These are phyloP conservation scores for Clarias batrachus DNA, from an alignment of 2,113 vertebrate species.

Conservation along the genomic window DNA sequence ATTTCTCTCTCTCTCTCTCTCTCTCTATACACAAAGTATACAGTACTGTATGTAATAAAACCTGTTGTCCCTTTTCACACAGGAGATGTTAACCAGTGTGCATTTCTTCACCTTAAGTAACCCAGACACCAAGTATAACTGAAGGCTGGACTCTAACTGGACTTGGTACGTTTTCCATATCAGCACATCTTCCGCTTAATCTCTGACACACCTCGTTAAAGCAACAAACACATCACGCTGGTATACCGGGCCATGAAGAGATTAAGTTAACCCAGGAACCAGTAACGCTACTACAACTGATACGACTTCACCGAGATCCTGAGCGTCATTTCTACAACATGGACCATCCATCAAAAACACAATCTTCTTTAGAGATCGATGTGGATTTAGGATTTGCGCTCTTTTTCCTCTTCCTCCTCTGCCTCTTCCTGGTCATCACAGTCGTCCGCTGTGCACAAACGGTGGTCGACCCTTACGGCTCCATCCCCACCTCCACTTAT, in stretches of 20 bases:
- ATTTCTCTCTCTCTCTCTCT: too few relatives aligned
- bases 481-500: slow-evolving; percentile 78
- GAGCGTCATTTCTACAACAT: slow-evolving; percentile 50
- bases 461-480: slow-evolving; percentile 77
- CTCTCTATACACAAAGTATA: too few relatives aligned
- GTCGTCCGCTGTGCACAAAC: slow-evolving; percentile 77
- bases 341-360: slow-evolving; percentile 57
- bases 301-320: not conserved
- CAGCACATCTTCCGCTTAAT: not conserved
- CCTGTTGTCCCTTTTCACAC: not conserved
- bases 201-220: not conserved
- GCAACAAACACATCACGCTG: not conserved
- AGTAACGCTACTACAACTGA: not conserved
- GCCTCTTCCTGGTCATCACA: slow-evolving; percentile 74
- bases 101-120: not conserved
- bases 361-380: slow-evolving; percentile 66
- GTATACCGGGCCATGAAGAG: not conserved
- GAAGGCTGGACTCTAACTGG: not conserved
- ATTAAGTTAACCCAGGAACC: not conserved
- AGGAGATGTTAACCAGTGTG: not conserved
- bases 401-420: slow-evolving; percentile 75
- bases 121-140: not conserved
- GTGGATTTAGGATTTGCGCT: slow-evolving; percentile 78
- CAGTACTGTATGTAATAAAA: not conserved
- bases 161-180: not conserved